Conservation (phyloP, 1,140 invertebrate genomes). For the Aphaenogaster floridana region DNA sequence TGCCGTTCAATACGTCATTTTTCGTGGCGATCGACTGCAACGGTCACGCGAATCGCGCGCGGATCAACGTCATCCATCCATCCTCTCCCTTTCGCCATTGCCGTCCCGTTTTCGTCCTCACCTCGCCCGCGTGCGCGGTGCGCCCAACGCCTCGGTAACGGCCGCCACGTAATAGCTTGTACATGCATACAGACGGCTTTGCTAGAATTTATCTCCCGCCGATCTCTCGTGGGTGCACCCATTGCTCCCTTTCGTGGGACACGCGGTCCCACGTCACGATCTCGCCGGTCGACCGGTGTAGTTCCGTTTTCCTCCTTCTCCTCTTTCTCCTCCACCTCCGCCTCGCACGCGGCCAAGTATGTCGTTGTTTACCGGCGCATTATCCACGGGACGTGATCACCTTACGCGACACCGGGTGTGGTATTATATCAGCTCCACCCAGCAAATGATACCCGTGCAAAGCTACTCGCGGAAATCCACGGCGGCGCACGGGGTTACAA, state of each 20-base stretch:
- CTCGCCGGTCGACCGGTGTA: slow-evolving; percentile 1
- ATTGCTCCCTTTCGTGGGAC: slow-evolving; percentile 72
- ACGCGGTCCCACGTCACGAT: slow-evolving; percentile 65
- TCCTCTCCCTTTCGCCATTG: slow-evolving; percentile 75
- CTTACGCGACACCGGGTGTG: slow-evolving; percentile 4
- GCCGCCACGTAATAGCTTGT: slow-evolving; percentile 27
- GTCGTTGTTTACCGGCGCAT: slow-evolving; percentile 48
- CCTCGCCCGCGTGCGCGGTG: slow-evolving; percentile 32
- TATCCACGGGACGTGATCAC: slow-evolving; percentile 31
- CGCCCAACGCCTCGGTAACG: slow-evolving; percentile 54
- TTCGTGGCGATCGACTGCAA: slow-evolving; percentile 57
- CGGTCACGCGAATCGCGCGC: slow-evolving; percentile 53
- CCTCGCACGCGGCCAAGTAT: slow-evolving; percentile 30
- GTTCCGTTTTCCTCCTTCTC: slow-evolving; percentile 69
- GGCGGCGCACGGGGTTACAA: neutral
- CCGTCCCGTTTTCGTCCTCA: slow-evolving; percentile 71
- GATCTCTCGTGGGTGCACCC: slow-evolving; percentile 71
- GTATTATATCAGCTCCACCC: slow-evolving; percentile 22
- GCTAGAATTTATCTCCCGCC: slow-evolving; percentile 67
- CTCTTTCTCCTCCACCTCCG: neutral
- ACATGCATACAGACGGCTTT: slow-evolving; percentile 23
- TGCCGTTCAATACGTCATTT: slow-evolving; percentile 54
- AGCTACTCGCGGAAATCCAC: slow-evolving; percentile 2
- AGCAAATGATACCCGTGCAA: slow-evolving; percentile 9
- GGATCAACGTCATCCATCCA: slow-evolving; percentile 49